Base-by-base conservation (phyloP, 1,140 invertebrate species). In the Orchestia grillus region DNA sequence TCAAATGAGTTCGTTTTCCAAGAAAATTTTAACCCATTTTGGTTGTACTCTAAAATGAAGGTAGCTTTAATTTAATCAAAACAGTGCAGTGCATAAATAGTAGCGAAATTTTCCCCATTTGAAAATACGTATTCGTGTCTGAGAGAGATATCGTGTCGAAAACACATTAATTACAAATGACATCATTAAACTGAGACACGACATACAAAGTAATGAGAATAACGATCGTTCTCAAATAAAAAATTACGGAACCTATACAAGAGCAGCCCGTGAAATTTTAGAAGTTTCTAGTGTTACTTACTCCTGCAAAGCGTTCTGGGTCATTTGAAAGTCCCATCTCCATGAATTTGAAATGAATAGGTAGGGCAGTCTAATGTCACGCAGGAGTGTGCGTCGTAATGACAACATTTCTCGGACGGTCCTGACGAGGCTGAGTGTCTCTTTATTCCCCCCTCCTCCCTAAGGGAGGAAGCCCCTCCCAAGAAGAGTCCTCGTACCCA, bases 341-440 rank as follows among this genome's bases (percentile, higher is more conserved):
- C 62, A 77, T 77, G 62, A 77, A 77, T 77, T 77, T 77, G 28
- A 77, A 77, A 77, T 36, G 62, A 77, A 77, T 77, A 77, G 62
- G 15, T 28, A 77, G 11, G 62, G 62, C 62, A 77, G 62, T 77
- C 62, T 90, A 90, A 90, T 90, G 88, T 44, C 88, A 90, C 88
- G 88, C 88, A 90, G 88, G 41, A 42, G 88, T 36, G 88, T 90
- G 88, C 88, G 88, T 41, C 8, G 88, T 90, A 90, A 90, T 90
- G 88, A 42, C 88, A 41, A 41, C 88, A 90, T 90, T 90, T 90
- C 41, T 90, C 88, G n/a, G 43, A 44, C 88, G 43, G 4, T 41
- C 42, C 88, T 42, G 88, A 90, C n/a, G 88, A 90, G 88, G 42
- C 43, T 23, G 88, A 90, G n/a, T 90, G 88, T 90, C 88, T 90